These are phyloP conservation scores for Embidobia sp. DNA, from an alignment of 2,888 invertebrate species.

Conservation along the genomic window DNA sequence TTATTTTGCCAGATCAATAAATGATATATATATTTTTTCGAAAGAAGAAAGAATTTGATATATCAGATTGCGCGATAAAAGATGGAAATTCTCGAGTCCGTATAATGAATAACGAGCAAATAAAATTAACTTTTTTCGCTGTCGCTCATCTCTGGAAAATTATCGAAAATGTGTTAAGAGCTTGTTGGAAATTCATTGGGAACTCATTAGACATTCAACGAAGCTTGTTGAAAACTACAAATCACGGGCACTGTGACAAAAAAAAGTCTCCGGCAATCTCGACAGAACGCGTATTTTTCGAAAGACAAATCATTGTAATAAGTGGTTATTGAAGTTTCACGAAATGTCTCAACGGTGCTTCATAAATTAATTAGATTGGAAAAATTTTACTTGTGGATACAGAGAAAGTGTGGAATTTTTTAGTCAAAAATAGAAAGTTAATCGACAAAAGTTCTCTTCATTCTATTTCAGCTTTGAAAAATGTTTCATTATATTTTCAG, in stretches of 20 bases:
- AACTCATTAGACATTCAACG: constrained; percentile 15
- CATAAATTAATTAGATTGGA: background rate
- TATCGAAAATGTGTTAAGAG: constrained; percentile 24
- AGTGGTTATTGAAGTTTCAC: constrained; percentile 12
- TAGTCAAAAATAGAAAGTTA: too few relatives aligned
- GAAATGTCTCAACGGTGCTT: background rate
- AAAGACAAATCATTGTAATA: constrained; percentile 5
- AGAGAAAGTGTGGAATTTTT: background rate
- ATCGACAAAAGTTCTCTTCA: too few relatives aligned
- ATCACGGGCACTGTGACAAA: constrained; percentile 3
- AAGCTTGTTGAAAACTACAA: constrained; percentile 25
- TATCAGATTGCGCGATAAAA: background rate
- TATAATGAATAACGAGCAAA: background rate
- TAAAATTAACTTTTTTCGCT: constrained; percentile 9
- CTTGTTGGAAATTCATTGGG: constrained; percentile 19
- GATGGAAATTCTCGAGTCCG: background rate
- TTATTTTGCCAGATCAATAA: too few relatives aligned
- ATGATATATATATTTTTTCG: too few relatives aligned
- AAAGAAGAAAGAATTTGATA: too few relatives aligned
- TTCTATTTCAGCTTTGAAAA: too few relatives aligned
- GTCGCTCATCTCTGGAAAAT: constrained; percentile 4
- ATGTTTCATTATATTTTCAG: too few relatives aligned
- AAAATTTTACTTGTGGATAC: constrained; percentile 5
- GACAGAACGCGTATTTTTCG: too few relatives aligned
- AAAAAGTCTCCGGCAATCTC: background rate